Conservation (phyloP, 1,140 invertebrate genomes). For the Polypedilum pembai region DNA sequence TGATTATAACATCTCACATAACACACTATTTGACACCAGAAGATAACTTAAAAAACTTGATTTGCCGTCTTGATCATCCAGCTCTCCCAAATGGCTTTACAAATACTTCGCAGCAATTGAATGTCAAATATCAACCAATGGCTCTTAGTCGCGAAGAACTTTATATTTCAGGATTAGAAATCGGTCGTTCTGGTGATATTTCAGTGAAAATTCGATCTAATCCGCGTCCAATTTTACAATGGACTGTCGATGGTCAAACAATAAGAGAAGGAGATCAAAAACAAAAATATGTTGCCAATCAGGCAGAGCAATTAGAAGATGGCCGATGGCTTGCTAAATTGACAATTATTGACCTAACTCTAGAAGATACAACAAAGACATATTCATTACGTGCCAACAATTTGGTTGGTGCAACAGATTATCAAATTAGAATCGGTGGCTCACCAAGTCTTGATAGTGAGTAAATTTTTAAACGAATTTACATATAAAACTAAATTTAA, state of each 20-base stretch:
- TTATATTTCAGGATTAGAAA: constrained; percentile 59
- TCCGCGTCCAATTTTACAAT: constrained; percentile 56
- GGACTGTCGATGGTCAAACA: constrained; percentile 52
- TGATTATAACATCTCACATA: constrained; percentile 56
- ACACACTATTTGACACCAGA: constrained; percentile 48
- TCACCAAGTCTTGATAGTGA: constrained; percentile 61
- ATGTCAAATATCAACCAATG: constrained; percentile 31
- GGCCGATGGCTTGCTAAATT: constrained; percentile 59
- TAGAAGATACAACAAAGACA: constrained; percentile 63
- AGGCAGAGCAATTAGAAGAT: constrained; percentile 47
- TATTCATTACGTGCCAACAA: constrained; percentile 60
- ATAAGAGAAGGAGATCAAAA: constrained; percentile 48
- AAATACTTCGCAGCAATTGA: constrained; percentile 52
- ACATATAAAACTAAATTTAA: too few relatives aligned
- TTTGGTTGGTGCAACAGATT: constrained; percentile 53
- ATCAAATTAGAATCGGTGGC: constrained; percentile 59
- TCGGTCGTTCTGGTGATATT: constrained; percentile 58
- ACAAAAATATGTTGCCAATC: constrained; percentile 38
- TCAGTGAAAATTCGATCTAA: constrained; percentile 61
- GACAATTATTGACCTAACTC: constrained; percentile 56
- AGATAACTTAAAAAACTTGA: constrained; percentile 56
- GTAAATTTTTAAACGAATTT: constrained; percentile 28
- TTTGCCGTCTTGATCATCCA: constrained; percentile 58
- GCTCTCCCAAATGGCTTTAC: constrained; percentile 42
- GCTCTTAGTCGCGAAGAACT: constrained; percentile 41